phyloP scores from a whole-genome alignment of 1,140 invertebrate species.

The Eumaeus atala region DNA sequence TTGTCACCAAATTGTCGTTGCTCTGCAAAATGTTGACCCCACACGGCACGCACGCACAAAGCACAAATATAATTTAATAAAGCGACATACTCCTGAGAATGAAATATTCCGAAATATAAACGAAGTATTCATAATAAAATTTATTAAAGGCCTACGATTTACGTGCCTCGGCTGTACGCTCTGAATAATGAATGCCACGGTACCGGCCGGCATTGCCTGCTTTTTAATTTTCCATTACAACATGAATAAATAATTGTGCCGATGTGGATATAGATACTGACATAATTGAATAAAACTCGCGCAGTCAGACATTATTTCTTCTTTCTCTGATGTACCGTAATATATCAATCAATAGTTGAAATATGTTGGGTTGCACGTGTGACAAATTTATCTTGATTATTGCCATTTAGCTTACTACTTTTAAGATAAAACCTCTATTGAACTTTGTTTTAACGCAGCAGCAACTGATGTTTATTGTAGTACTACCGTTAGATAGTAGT shows the following conservation, averaged over 20 bases:
- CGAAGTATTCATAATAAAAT: slow-evolving; percentile 28
- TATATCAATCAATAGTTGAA: too few species aligned
- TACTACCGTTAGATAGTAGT: too few species aligned
- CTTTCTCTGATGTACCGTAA: neutral
- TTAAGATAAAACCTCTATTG: too few species aligned
- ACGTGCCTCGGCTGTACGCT: slow-evolving; percentile 32
- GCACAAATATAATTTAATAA: neutral
- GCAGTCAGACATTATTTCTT: neutral
- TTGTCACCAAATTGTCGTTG: too few species aligned
- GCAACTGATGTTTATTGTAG: too few species aligned
- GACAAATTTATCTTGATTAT: too few species aligned
- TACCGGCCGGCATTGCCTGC: slow-evolving; percentile 33
- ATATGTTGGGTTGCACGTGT: too few species aligned
- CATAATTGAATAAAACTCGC: slow-evolving; percentile 13
- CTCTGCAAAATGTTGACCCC: too few species aligned
- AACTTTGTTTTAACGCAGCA: too few species aligned
- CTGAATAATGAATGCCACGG: slow-evolving; percentile 43
- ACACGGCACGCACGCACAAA: neutral
- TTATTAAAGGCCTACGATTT: slow-evolving; percentile 33
- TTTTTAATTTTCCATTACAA: slow-evolving; percentile 49
- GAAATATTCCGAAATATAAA: slow-evolving; percentile 6
- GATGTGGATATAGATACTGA: slow-evolving; percentile 11
- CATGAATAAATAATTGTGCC: slow-evolving; percentile 30
- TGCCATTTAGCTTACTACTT: too few species aligned
- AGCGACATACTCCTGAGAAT: neutral